Base-by-base conservation (phyloP, 2,888 invertebrate species). In the Melitaea athalia region DNA sequence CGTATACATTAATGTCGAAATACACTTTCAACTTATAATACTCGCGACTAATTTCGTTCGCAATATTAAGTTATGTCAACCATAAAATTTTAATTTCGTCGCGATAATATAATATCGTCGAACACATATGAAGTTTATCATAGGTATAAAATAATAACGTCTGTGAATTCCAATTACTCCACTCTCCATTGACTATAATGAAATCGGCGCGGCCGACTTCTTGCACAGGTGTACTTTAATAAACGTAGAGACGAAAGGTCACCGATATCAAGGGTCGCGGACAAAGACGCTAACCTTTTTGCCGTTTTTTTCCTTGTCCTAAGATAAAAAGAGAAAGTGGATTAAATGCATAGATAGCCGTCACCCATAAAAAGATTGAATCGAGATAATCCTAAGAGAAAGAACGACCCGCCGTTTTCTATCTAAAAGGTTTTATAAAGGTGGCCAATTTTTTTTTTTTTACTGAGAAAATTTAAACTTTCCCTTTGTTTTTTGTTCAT, bases 281-380 rank as follows among this genome's bases (percentile, higher is more conserved):
- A 87, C 86, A 87, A 88, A 85, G 85, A 84, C 82, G 76, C 76
- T 79, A 81, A 83, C 83, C 79, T 81, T 82, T 83, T 81, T 78
- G 79, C 80, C 82, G 81, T 85, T 83, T 57, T 53, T 85, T 85
- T 83, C 81, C 81, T 82, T 86, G 83, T 83, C 84, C 85, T 82
- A 80, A 86, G 85, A 85, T 87, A 87, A 89, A 89, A 87, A 86
- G 86, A 88, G 84, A 88, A 85, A 89, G 86, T 87, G 89, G 90
- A 90, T 89, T 90, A 89, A 89, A 89, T 86, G 87, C 85, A 85
- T 81, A 87, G 90, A 90, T 90, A 89, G 82, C 85, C 79, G 82
- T 81, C 82, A 79, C 77, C 84, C 83, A 84, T 86, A 86, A 86
- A 86, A 81, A 86, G 86, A 87, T 87, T 80, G 78, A 75, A 81